Evolutionary conservation across 2,888 invertebrate species (phyloP).

Genomic region (Cosmopolites sordidus): DNA sequence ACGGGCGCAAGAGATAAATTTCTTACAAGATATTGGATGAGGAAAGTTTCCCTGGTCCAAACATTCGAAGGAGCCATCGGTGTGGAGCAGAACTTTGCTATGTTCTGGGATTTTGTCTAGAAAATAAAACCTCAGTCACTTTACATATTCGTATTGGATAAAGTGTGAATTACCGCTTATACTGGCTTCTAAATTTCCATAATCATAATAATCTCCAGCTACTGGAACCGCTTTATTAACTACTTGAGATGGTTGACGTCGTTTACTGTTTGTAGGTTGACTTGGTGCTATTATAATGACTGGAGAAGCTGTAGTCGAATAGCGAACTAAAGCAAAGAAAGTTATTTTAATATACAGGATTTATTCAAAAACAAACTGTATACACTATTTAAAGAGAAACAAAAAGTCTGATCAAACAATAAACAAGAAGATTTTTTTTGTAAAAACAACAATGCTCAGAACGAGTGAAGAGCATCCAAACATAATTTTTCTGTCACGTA

Average conservation of each 20-base stretch:
- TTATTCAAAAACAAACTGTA: too few relatives aligned
- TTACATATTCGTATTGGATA: neutral
- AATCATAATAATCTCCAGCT: constrained; percentile 57
- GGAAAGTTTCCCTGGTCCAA: constrained; percentile 88
- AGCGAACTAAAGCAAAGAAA: too few relatives aligned
- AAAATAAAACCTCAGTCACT: too few relatives aligned
- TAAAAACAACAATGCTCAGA: too few relatives aligned
- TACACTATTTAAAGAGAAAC: too few relatives aligned
- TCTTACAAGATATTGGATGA: constrained; percentile 84
- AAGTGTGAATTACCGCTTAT: constrained; percentile 47
- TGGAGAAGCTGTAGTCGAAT: constrained; percentile 23
- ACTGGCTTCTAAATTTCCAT: constrained; percentile 61
- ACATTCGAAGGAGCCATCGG: constrained; percentile 75
- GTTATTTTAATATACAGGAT: too few relatives aligned
- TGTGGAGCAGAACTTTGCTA: constrained; percentile 60
- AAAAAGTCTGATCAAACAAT: too few relatives aligned
- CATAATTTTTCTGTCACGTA: too few relatives aligned
- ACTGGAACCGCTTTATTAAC: constrained; percentile 42
- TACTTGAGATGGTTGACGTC: constrained; percentile 30
- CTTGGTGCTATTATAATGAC: constrained; percentile 24
- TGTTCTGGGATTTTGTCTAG: constrained; percentile 46
- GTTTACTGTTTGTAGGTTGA: constrained; percentile 10
- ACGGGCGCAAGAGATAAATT: constrained; percentile 85
- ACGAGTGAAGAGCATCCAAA: too few relatives aligned
- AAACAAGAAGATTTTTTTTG: too few relatives aligned